Percentiles rank a stretch among this genome's conserved stretches.
Evolutionary conservation across 2,797 vertebrate genomes (phyloP).

Genomic region (Zonotrichia albicollis): DNA sequence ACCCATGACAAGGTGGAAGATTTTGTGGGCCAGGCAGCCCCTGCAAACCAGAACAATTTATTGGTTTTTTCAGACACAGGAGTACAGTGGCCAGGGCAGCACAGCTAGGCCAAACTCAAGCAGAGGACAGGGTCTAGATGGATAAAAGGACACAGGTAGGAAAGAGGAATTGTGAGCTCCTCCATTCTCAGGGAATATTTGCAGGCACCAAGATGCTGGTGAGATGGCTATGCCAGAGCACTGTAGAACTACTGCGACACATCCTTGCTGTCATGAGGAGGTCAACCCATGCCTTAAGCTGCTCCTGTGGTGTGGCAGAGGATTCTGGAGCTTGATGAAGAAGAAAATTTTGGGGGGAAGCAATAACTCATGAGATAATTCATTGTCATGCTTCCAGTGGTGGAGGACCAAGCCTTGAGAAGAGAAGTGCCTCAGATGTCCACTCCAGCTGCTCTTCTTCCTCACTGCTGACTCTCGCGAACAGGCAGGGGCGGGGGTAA

Average conservation of each 20-base stretch:
- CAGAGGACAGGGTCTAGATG: not conserved
- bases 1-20: not conserved
- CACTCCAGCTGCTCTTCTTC: not conserved
- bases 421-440: not conserved
- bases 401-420: not conserved
- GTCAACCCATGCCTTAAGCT: not conserved
- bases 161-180: not conserved
- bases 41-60: not conserved
- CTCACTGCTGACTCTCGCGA: not conserved
- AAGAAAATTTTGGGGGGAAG: not conserved
- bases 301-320: not conserved
- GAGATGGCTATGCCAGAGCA: not conserved
- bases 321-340: not conserved
- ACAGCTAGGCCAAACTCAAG: not conserved
- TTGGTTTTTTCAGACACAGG: not conserved
- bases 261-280: not conserved
- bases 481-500: not conserved
- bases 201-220: not conserved
- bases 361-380: not conserved
- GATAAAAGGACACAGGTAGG: rapidly evolving
- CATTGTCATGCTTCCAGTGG: not conserved
- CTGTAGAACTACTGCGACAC: not conserved
- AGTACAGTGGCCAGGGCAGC: not conserved
- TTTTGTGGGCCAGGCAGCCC: not conserved
- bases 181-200: not conserved